A percentile compares a stretch with the other conserved stretches of the same genome.
These are phyloP conservation scores for Enteromius unitaeniatus DNA, from an alignment of 2,797 vertebrate species.

Conservation along the genomic window DNA sequence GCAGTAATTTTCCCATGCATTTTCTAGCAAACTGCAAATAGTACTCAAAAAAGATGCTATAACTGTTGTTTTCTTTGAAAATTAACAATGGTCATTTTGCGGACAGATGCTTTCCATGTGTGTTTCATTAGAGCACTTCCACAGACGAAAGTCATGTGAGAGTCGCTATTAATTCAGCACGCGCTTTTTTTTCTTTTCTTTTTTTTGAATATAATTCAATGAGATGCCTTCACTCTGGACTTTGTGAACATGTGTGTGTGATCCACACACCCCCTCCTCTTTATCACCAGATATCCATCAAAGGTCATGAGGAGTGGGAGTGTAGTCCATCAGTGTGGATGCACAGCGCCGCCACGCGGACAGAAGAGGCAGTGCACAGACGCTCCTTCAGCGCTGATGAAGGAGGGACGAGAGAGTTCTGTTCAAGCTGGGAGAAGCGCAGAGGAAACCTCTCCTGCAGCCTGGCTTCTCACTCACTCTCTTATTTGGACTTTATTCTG, in stretches of 20 bases:
- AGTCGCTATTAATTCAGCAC: neutral
- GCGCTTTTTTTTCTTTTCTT: neutral
- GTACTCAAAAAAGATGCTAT: neutral
- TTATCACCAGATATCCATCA: neutral
- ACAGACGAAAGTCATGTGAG: neutral
- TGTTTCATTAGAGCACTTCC: constrained; percentile 4
- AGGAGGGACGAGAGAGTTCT: constrained; percentile 50
- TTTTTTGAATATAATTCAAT: neutral
- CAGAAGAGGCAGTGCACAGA: neutral
- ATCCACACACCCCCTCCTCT: neutral
- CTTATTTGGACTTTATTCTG: constrained; percentile 57
- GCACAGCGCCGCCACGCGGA: constrained; percentile 61
- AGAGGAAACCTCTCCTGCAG: constrained; percentile 45
- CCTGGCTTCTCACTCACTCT: constrained; percentile 54
- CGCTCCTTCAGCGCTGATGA: neutral
- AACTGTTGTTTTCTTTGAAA: neutral
- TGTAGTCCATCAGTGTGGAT: constrained; percentile 36
- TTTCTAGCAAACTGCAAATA: neutral
- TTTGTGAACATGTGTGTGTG: constrained; percentile 15
- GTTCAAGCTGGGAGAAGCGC: constrained; percentile 39
- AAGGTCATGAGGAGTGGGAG: constrained; percentile 1
- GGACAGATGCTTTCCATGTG: neutral
- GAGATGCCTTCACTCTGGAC: neutral
- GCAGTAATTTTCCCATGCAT: neutral
- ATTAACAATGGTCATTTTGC: neutral